Conservation (phyloP, 2,797 vertebrate species). For the Balearica regulorum region DNA sequence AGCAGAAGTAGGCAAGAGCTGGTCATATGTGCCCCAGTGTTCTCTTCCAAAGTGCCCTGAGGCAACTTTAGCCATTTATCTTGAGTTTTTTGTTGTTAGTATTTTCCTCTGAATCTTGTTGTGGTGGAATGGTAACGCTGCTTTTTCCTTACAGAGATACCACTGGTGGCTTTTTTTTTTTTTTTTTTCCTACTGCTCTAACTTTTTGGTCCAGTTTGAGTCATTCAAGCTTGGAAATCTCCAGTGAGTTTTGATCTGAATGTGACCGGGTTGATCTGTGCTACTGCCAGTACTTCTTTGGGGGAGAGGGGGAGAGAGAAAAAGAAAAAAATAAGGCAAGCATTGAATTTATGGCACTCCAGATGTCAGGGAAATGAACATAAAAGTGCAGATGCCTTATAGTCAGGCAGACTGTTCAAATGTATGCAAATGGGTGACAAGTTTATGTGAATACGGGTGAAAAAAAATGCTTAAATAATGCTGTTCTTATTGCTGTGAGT, state of each 20-base stretch:
- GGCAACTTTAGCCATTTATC: neutral
- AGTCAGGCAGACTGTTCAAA: slow-evolving; percentile 46
- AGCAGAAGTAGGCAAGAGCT: neutral
- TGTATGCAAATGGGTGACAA: slow-evolving; percentile 62
- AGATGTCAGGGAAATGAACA: slow-evolving; percentile 65
- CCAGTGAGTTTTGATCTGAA: neutral
- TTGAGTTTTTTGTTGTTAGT: neutral
- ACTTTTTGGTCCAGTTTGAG: neutral
- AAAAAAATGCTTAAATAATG: neutral
- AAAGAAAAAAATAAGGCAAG: slow-evolving; percentile 25
- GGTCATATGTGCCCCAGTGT: neutral
- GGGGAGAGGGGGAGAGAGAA: neutral
- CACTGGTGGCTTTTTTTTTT: fast-evolving
- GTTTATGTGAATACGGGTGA: slow-evolving; percentile 40
- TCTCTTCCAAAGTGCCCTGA: neutral
- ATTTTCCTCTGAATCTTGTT: neutral
- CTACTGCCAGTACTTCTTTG: neutral
- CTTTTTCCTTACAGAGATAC: neutral
- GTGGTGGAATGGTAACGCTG: neutral
- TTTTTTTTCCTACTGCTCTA: neutral
- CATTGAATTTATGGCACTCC: slow-evolving; percentile 64
- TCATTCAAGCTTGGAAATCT: neutral
- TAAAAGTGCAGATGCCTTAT: slow-evolving; percentile 68
- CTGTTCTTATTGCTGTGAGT: neutral
- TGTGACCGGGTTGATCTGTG: neutral